These are phyloP conservation scores for Strigamia crassipes DNA, from an alignment of 2,888 invertebrate genomes.

Conservation along the genomic window DNA sequence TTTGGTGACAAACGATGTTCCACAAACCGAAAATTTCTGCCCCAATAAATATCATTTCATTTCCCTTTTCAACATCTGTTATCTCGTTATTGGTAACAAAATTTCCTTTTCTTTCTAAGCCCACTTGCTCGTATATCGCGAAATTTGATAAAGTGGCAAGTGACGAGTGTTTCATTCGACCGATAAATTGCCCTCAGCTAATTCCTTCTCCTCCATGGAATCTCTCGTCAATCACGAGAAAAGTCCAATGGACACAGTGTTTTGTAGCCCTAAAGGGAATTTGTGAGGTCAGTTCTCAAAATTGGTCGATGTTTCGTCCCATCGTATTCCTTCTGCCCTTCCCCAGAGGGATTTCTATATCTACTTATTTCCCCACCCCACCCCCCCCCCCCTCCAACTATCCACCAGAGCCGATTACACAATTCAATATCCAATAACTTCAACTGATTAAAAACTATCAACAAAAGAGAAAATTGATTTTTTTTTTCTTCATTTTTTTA, in stretches of 20 bases:
- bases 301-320: conserved; percentile 31
- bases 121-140: neutral
- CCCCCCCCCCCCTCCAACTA: too few species aligned
- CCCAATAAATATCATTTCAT: neutral
- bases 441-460: conserved; percentile 15
- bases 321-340: conserved; percentile 7
- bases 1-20: conserved; percentile 27
- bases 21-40: neutral
- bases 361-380: conserved; percentile 29
- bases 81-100: neutral
- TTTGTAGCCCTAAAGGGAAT: conserved; percentile 29
- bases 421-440: conserved; percentile 32
- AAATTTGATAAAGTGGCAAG: conserved; percentile 28
- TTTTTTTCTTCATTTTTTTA: neutral
- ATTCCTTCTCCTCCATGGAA: neutral
- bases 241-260: conserved; percentile 19
- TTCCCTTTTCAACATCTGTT: neutral
- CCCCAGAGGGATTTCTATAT: conserved; percentile 33
- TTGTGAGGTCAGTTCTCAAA: conserved; percentile 16
- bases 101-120: neutral
- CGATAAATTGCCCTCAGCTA: conserved; percentile 36
- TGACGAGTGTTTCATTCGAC: conserved; percentile 28
- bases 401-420: conserved; percentile 22
- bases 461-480: neutral
- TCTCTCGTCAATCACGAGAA: conserved; percentile 6